Percentiles rank a stretch among this genome's conserved stretches.
phyloP scores from a whole-genome alignment of 1,140 invertebrate species.

The Anastrepha ludens region DNA sequence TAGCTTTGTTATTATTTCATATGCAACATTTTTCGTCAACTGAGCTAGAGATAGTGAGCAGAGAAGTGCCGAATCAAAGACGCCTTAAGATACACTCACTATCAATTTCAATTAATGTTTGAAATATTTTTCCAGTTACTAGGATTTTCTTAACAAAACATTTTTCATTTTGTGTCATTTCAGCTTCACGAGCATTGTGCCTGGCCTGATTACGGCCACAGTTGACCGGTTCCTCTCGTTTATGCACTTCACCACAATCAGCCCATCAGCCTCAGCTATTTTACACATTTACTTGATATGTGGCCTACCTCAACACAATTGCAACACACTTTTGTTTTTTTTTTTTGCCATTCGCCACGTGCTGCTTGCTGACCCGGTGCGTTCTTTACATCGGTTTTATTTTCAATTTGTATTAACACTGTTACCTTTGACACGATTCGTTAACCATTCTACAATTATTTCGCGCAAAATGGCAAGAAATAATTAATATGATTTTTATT shows the following conservation, averaged over 20 bases:
- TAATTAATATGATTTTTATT: too few species aligned
- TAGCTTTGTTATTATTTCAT: too few species aligned
- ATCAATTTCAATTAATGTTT: conserved; percentile 43
- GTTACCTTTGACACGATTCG: background rate
- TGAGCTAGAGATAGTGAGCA: too few species aligned
- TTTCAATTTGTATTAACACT: background rate
- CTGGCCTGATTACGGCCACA: conserved; percentile 47
- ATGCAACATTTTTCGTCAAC: too few species aligned
- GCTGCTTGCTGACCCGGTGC: background rate
- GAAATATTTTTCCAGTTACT: background rate
- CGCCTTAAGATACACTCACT: conserved; percentile 29
- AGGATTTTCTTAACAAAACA: conserved; percentile 2
- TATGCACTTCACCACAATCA: conserved; percentile 53
- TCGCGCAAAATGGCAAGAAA: conserved; percentile 24
- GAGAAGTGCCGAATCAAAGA: too few species aligned
- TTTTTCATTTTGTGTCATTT: background rate
- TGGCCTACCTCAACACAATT: conserved; percentile 55
- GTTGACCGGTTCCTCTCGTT: conserved; percentile 31
- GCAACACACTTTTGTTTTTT: conserved; percentile 9
- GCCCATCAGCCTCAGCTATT: conserved; percentile 44
- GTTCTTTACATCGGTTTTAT: too few species aligned
- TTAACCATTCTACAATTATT: conserved; percentile 36
- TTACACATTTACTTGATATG: conserved; percentile 40
- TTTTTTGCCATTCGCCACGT: background rate
- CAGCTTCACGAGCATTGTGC: background rate